Evolutionary conservation across 2,113 vertebrate species (phyloP), one percentile per base, ranked within the genome.

Genomic region (Dissostichus mawsoni): DNA sequence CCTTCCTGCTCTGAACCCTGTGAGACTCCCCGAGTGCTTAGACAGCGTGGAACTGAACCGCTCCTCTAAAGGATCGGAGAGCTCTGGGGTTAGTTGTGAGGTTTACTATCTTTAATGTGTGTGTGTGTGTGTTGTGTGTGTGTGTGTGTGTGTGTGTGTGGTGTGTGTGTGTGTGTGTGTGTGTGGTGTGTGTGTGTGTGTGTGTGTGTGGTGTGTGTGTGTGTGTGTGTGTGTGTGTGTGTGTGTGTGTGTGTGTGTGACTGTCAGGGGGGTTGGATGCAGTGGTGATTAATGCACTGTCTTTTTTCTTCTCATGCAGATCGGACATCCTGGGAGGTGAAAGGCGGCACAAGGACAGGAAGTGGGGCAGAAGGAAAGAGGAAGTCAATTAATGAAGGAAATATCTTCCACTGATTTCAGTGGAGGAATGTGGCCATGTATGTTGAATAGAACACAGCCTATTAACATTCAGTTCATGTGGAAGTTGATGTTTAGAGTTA

Each of bases 281-380:
- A 13, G 8, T 74, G 52, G 45, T 87, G 79, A 87, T 88, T 86
- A 87, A 88, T 90, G 76, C 41, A 51, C 72, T 11, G 11, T 82
- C 74, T 70, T 81, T 58, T 65, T 63, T 86, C 69, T 51, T 36
- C 47, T 82, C 73, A 78, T 79, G 86, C 69, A 91, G 56, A 86
- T 86, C 64, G 64, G 82, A 72, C 76, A 81, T 66, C 69, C 62
- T 53, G 72, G 41, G 44, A 68, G 45, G 73, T 41, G 29, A 73
- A 85, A 86, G 25, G 61, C 72, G 64, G 62, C 13, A 56, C 72
- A 87, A 87, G 82, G 72, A 75, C 76, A 87, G 74, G 76, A 87
- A 72, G 65, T 73, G 77, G 77, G 62, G 48, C 76, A 81, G 59
- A 57, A 67, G 74, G 47, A 69, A 76, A 53, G 6, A 80, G 65